phyloP scores from a whole-genome alignment of 2,888 invertebrate genomes.

The Metalampra italica region DNA sequence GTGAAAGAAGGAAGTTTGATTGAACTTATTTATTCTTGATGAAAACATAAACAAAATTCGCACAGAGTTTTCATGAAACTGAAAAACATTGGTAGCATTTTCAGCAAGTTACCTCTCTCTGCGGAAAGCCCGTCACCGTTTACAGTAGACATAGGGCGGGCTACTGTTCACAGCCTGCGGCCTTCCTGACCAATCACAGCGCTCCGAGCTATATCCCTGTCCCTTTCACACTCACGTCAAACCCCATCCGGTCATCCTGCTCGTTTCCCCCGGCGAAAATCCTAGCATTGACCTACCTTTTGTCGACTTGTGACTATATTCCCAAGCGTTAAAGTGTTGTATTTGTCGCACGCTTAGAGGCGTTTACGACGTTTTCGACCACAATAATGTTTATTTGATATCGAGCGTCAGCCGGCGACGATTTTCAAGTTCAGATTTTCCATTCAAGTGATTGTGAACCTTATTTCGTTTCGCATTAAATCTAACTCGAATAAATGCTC shows the following conservation, averaged over 20 bases:
- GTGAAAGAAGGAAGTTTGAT: too few species aligned
- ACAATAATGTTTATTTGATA: constrained; percentile 71
- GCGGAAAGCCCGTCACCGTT: constrained; percentile 53
- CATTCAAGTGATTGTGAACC: constrained; percentile 61
- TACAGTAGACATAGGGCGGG: constrained; percentile 79
- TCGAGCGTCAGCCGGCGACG: constrained; percentile 77
- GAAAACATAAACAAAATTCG: neutral
- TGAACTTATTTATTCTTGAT: too few species aligned
- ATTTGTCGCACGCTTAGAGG: constrained; percentile 3
- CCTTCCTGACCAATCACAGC: constrained; percentile 80
- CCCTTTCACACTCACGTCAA: constrained; percentile 40
- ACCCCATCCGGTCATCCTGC: constrained; percentile 51
- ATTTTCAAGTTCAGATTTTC: constrained; percentile 77
- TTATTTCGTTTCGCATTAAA: constrained; percentile 54
- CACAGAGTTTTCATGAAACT: constrained; percentile 9
- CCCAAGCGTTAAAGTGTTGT: neutral
- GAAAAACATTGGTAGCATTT: constrained; percentile 8
- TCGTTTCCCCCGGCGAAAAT: constrained; percentile 75
- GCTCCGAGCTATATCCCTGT: constrained; percentile 72
- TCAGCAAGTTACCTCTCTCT: constrained; percentile 46
- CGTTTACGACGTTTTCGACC: constrained; percentile 58
- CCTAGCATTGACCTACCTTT: constrained; percentile 50
- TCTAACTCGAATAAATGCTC: constrained; percentile 47
- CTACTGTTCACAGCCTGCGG: constrained; percentile 79
- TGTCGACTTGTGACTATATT: constrained; percentile 41